Percentiles rank a stretch among this genome's conserved stretches.
Evolutionary conservation across 2,797 vertebrate genomes (phyloP).

Genomic region (Pangasius larnaudii): DNA sequence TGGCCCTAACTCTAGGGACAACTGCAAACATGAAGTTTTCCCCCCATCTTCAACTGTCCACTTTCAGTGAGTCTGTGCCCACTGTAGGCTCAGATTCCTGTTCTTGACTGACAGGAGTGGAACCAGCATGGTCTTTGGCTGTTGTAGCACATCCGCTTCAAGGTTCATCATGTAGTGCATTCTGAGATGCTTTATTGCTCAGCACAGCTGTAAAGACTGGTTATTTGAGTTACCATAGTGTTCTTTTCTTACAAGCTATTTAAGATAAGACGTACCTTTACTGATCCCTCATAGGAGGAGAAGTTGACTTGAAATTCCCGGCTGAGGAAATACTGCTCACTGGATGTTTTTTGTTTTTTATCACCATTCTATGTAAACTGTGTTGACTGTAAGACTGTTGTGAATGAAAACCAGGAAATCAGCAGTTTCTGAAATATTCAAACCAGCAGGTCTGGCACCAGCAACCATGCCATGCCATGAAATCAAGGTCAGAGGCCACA

Average conservation of each 20-base stretch:
- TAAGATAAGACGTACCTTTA: too few relatives aligned
- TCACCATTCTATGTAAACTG: background rate
- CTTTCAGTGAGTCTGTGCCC: background rate
- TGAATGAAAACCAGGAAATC: background rate
- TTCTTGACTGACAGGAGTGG: background rate
- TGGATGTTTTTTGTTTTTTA: background rate
- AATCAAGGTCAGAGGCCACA: constrained; percentile 52
- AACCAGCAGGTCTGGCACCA: background rate
- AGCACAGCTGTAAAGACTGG: background rate
- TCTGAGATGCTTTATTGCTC: background rate
- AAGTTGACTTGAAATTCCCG: too few relatives aligned
- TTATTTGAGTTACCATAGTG: background rate
- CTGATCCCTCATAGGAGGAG: too few relatives aligned
- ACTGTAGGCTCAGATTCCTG: background rate
- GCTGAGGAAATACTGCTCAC: background rate
- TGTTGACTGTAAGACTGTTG: background rate
- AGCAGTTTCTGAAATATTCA: background rate
- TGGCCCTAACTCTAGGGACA: background rate
- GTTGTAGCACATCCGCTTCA: background rate
- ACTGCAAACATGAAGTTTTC: background rate
- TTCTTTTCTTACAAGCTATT: background rate
- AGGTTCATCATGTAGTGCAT: background rate
- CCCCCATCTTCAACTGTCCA: background rate
- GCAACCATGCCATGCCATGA: constrained; percentile 10
- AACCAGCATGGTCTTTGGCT: background rate